phyloP scores from a whole-genome alignment of 2,797 vertebrate species.

The Neoniphon sammara region DNA sequence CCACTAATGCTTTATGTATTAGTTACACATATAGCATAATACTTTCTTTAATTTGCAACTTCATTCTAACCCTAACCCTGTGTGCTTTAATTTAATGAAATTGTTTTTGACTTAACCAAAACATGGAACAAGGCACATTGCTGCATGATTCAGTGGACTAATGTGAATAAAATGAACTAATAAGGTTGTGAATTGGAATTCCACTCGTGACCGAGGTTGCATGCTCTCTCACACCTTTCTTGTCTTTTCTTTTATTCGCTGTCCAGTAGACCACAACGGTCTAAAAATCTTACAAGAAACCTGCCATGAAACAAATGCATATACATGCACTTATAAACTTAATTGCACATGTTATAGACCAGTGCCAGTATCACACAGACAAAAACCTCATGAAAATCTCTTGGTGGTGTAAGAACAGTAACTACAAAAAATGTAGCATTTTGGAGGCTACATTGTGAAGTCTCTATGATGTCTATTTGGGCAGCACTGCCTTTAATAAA shows the following conservation, averaged over 20 bases:
- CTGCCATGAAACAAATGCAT: slow-evolving; percentile 15
- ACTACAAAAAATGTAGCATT: slow-evolving; percentile 64
- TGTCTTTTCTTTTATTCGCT: slow-evolving; percentile 21
- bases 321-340: slow-evolving; percentile 18
- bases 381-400: slow-evolving; percentile 52
- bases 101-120: neutral
- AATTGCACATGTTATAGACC: slow-evolving; percentile 15
- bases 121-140: slow-evolving; percentile 18
- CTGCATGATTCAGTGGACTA: slow-evolving; percentile 7
- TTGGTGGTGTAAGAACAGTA: slow-evolving; percentile 53
- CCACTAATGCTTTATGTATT: neutral
- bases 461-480: slow-evolving; percentile 68
- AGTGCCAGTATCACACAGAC: slow-evolving; percentile 48
- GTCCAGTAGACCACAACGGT: slow-evolving; percentile 23
- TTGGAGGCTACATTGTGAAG: slow-evolving; percentile 65
- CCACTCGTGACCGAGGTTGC: slow-evolving; percentile 35
- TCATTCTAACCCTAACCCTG: slow-evolving; percentile 7
- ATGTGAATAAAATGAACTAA: slow-evolving; percentile 3
- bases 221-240: slow-evolving; percentile 36
- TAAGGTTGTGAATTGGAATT: slow-evolving; percentile 20
- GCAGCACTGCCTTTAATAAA: slow-evolving; percentile 58
- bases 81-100: slow-evolving; percentile 23
- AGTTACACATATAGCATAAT: neutral
- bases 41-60: slow-evolving; percentile 16
- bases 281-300: slow-evolving; percentile 19